Evolutionary conservation across 2,888 invertebrate species (phyloP).

Genomic region (Cryptocheilus praepositus): DNA sequence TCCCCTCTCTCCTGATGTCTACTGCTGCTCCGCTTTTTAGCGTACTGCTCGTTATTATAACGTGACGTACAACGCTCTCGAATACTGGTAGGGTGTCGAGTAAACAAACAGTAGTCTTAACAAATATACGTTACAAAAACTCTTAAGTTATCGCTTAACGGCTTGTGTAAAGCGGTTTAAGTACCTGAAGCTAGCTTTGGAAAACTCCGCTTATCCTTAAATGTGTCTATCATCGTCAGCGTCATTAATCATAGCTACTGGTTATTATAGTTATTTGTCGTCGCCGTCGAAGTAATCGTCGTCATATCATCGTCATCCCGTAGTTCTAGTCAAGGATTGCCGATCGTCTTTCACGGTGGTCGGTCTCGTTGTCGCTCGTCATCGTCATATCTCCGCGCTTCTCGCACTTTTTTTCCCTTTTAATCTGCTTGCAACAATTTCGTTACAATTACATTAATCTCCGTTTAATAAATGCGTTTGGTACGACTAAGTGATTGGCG

Average conservation of each 20-base stretch:
- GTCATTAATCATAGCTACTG: not conserved
- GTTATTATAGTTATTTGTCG: not conserved
- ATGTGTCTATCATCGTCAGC: conserved; percentile 21
- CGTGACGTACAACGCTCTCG: conserved; percentile 40
- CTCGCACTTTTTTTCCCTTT: conserved; percentile 28
- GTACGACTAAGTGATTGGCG: conserved; percentile 68
- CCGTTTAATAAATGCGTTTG: conserved; percentile 72
- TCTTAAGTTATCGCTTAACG: conserved; percentile 68
- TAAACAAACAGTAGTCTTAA: conserved; percentile 67
- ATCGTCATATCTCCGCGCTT: not conserved
- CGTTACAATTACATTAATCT: conserved; percentile 50
- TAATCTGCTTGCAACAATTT: conserved; percentile 29
- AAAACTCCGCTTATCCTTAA: conserved; percentile 61
- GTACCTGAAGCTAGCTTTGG: conserved; percentile 70
- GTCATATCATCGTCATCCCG: conserved; percentile 4
- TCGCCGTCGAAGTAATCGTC: not conserved
- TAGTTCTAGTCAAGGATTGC: not conserved
- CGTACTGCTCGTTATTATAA: conserved; percentile 23
- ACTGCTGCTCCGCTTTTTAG: conserved; percentile 11
- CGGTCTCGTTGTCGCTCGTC: too few species aligned
- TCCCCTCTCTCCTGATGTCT: conserved; percentile 6
- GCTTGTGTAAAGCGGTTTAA: conserved; percentile 70
- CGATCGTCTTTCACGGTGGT: not conserved
- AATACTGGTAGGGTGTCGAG: conserved; percentile 71
- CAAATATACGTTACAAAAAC: conserved; percentile 72